Conservation (phyloP, 1,140 invertebrate genomes). For the Thalassaphorura encarpata region DNA sequence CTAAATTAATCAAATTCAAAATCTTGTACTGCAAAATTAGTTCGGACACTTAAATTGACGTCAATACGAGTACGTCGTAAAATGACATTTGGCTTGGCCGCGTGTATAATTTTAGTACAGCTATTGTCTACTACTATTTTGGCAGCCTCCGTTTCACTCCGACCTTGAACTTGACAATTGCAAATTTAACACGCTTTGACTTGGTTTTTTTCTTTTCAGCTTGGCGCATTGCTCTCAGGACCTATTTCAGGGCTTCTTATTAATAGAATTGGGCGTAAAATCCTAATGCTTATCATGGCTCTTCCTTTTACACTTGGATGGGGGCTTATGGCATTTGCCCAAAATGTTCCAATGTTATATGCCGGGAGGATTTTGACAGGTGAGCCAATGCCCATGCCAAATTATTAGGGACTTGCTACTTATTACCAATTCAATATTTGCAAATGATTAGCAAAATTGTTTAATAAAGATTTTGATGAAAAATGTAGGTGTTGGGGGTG, state of each 20-base stretch:
- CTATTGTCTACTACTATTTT: no score
- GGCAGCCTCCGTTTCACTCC: no score
- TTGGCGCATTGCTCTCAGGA: constrained; percentile 22
- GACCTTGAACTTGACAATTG: no score
- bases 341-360: constrained; percentile 1
- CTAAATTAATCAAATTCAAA: no score
- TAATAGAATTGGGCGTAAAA: constrained; percentile 46
- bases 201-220: neutral
- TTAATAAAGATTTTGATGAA: neutral
- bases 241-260: constrained; percentile 28
- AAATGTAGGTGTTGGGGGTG: constrained; percentile 35
- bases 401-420: no score
- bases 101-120: no score
- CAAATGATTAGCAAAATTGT: neutral
- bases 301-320: constrained; percentile 9
- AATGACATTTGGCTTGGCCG: no score
- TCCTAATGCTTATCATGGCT: constrained; percentile 27
- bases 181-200: no score
- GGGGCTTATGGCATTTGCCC: neutral
- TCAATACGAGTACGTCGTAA: no score
- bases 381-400: neutral
- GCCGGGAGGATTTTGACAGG: constrained; percentile 27
- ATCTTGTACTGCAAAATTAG: no score
- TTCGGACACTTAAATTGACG: no score
- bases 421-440: neutral